Evolutionary conservation across 2,888 invertebrate genomes (phyloP).

Genomic region (Cryptosula pallasiana): DNA sequence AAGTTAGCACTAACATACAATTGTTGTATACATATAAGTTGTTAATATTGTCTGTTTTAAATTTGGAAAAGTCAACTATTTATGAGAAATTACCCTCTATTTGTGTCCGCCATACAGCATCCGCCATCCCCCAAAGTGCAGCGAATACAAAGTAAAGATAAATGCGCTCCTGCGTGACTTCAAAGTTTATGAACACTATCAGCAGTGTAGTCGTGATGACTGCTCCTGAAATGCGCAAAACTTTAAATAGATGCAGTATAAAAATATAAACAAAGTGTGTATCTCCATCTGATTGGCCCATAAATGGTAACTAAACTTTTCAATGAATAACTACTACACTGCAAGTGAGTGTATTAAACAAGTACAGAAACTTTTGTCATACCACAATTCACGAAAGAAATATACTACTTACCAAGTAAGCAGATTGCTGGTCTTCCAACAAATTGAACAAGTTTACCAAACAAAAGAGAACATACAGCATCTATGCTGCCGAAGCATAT

Average conservation of each 20-base stretch:
- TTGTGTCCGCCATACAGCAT: slow-evolving; percentile 96
- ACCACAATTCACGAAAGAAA: too few species aligned
- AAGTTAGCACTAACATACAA: too few species aligned
- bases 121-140: slow-evolving; percentile 88
- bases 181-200: slow-evolving; percentile 59
- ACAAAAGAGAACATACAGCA: slow-evolving; percentile 81
- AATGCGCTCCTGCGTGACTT: slow-evolving; percentile 59
- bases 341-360: too few species aligned
- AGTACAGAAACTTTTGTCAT: too few species aligned
- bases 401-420: slow-evolving; percentile 39
- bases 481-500: slow-evolving; percentile 93
- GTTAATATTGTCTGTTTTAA: too few species aligned
- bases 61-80: too few species aligned
- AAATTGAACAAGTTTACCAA: slow-evolving; percentile 86
- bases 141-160: slow-evolving; percentile 81
- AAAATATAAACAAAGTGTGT: too few species aligned
- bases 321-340: too few species aligned
- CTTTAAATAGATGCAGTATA: too few species aligned
- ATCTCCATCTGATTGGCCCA: too few species aligned
- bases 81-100: slow-evolving; percentile 82
- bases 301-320: too few species aligned
- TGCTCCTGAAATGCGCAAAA: background rate
- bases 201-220: slow-evolving; percentile 62
- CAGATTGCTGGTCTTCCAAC: slow-evolving; percentile 81
- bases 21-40: too few species aligned